Base-by-base conservation (phyloP, 2,797 vertebrate species). In the Aplochiton taeniatus region DNA sequence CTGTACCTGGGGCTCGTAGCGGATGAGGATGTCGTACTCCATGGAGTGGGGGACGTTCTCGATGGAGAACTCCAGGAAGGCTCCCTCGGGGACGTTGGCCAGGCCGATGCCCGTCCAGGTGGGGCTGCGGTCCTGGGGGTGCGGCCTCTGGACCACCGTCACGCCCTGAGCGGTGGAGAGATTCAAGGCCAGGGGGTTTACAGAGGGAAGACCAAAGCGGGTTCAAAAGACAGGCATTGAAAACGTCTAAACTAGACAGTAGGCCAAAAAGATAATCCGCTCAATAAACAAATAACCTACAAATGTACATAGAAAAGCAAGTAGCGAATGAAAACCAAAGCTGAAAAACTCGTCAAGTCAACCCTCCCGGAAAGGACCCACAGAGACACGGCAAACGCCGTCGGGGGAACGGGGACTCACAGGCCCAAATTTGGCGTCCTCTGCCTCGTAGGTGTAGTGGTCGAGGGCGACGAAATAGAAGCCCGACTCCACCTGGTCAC, bases 71-170 rank as follows among this genome's bases (percentile, higher is more conserved):
- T 99, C 98, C 78, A 99, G 83, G 81, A 92, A 95, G 0, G 92
- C 94, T 1, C 98, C 96, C 86, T 98, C 96, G 0, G 96, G 96
- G 46, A 98, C 95, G 8, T 92, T 94, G 66, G 94, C 96, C 20
- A 99, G 94, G 46, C 98, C 97, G 0, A 91, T 78, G 63, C 98
- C 98, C 0, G 98, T 99, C 98, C 98, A 99, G 4, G 96, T 98
- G 0, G 96, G 96, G 4, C 77, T 91, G 31, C 94, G 94, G 78
- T 98, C 94, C 9, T 91, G 92, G 0, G 94, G 92, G 66, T 92
- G 91, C 10, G 92, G 91, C 54, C 97, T 94, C 1, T 93, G 94
- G 53, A 96, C 85, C 49, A 96, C 68, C 0, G 69, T 92, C 70
- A 95, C 94, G 8, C 93, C 96, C 98, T 99, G 55, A 18, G 52